These are phyloP conservation scores for Merluccius polli DNA, from an alignment of 2,797 vertebrate genomes.

Conservation along the genomic window DNA sequence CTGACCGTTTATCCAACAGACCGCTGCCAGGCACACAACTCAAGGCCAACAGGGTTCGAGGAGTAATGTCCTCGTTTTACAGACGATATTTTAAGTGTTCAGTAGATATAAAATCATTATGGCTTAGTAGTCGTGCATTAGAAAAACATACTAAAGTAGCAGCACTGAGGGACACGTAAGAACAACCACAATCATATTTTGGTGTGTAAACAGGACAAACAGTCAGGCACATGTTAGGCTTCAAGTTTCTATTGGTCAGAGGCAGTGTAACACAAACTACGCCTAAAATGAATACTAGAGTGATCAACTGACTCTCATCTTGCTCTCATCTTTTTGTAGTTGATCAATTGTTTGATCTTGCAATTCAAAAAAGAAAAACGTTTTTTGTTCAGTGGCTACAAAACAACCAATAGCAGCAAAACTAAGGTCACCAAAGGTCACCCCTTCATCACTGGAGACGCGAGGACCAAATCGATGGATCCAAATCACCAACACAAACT, in stretches of 20 bases:
- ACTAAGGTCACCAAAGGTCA: background rate
- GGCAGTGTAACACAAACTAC: background rate
- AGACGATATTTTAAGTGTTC: background rate
- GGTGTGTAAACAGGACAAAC: background rate
- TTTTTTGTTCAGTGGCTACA: background rate
- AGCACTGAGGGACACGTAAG: background rate
- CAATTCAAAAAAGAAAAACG: too few relatives aligned
- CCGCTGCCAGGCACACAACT: background rate
- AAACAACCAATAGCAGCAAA: background rate
- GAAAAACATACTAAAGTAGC: background rate
- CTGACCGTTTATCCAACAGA: too few relatives aligned
- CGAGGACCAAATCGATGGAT: too few relatives aligned
- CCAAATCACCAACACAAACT: background rate
- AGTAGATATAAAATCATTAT: background rate
- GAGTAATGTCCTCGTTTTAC: too few relatives aligned
- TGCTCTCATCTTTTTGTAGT: background rate
- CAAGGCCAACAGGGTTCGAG: background rate
- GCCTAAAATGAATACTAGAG: background rate
- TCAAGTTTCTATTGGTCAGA: background rate
- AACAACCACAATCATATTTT: background rate
- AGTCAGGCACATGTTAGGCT: background rate
- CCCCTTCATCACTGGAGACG: background rate
- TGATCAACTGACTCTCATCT: background rate
- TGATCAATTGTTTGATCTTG: background rate
- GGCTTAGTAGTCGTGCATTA: background rate